Percentiles rank a stretch among this genome's conserved stretches.
These are phyloP conservation scores for Tachysurus fulvidraco DNA, from an alignment of 2,113 vertebrate species.

Conservation along the genomic window DNA sequence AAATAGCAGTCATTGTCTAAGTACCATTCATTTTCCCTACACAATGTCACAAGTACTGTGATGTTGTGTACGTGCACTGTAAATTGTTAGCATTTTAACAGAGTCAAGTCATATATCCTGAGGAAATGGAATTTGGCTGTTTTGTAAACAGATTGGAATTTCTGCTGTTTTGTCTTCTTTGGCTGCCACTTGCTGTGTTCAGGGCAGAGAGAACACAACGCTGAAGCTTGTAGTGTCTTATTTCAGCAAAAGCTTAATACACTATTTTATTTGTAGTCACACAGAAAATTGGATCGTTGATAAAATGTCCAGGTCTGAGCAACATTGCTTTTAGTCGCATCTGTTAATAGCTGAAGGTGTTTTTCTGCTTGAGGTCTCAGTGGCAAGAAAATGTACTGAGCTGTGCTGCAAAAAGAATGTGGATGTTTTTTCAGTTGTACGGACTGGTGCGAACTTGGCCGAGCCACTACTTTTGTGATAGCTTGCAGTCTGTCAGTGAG, in stretches of 20 bases:
- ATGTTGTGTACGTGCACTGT: slow-evolving; percentile 32
- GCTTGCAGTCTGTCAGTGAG: slow-evolving; percentile 63
- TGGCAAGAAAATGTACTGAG: slow-evolving; percentile 11
- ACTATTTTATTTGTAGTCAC: not conserved
- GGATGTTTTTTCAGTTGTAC: slow-evolving; percentile 68
- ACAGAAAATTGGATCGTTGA: not conserved
- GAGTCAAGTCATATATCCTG: slow-evolving; percentile 32
- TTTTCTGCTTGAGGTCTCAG: slow-evolving; percentile 29
- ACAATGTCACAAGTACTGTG: not conserved
- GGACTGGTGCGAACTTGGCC: slow-evolving; percentile 63
- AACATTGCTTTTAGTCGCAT: not conserved
- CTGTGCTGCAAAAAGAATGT: slow-evolving; percentile 66
- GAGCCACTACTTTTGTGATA: slow-evolving; percentile 60
- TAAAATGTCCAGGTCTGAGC: not conserved
- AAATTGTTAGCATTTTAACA: slow-evolving; percentile 39
- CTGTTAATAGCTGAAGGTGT: slow-evolving; percentile 26
- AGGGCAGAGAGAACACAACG: not conserved
- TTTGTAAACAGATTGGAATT: slow-evolving; percentile 47
- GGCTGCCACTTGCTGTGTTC: slow-evolving; percentile 4
- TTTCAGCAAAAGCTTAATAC: not conserved
- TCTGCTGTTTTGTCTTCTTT: slow-evolving; percentile 32
- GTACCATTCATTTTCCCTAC: not conserved
- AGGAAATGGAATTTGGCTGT: slow-evolving; percentile 38
- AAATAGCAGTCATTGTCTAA: slow-evolving; percentile 38
- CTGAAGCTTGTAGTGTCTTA: not conserved